Evolutionary conservation across 2,797 vertebrate genomes (phyloP), one percentile per base, ranked within the genome.

Genomic region (Bucorvus abyssinicus): DNA sequence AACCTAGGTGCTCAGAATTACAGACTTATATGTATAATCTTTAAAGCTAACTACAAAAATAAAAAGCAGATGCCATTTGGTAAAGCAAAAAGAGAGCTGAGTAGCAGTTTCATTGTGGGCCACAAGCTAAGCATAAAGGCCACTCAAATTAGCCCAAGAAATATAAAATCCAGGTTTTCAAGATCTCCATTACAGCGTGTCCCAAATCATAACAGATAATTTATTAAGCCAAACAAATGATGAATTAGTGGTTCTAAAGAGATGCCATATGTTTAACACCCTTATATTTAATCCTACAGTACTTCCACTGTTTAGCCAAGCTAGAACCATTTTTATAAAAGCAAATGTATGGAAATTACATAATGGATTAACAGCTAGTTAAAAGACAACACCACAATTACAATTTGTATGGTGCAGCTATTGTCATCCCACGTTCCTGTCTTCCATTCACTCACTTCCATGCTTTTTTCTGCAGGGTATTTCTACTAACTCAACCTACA

Each of bases 291-390:
- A 67, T 20, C 45, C 13, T 68, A 64, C 30, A 34, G 1, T 40
- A 82, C 38, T 71, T 71, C 76, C 32, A 60, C 4, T 27, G 20
- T 27, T 80, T 8, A 49, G 50, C 0, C 0, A 55, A 0, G 1
- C 7, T 24, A 64, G 22, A 17, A 40, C 22, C 16, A 29, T 24
- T 87, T 68, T 44, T 21, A n/a, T 34, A 71, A 53, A 52, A 50
- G 11, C 7, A 64, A 70, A 49, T 2, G 0, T 20, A 45, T 1
- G 64, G 34, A 63, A 74, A 40, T 15, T 32, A 63, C 2, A 9
- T 22, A 42, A 70, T 1, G 2, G n/a, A 42, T 52, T 63, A 67
- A 82, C 4, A 74, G 30, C 16, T 42, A 45, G 4, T 2, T 12
- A 55, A 75, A 75, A 64, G 34, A 42, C 36, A 79, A 14, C 29